Base-by-base conservation (phyloP, 2,888 invertebrate genomes). In the Tenthredo scrophulariae region DNA sequence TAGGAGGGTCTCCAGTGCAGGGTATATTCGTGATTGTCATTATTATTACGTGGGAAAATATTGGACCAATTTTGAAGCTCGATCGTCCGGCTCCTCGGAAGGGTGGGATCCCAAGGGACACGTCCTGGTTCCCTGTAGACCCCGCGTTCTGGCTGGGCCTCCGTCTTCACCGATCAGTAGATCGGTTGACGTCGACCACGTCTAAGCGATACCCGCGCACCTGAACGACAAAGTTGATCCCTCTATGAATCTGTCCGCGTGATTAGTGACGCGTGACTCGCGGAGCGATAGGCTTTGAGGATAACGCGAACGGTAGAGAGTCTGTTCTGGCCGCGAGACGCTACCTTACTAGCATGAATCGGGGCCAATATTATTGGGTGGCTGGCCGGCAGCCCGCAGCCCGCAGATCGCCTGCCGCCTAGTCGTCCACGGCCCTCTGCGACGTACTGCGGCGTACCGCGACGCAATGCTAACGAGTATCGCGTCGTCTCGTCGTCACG, bases 11-110 rank as follows among this genome's bases (percentile, higher is more conserved):
- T 70, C 22, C 70, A 33, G 46, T 43, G n/a, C 46, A 22, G 9
- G 5, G 62, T 18, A 84, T 72, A 77, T 15, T 33, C 29, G 43
- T 75, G 72, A 84, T 15, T 50, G 37, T 72, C 70, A 43, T 84
- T 84, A 46, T 70, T 29, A 83, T 83, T 83, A 85, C 85, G 82
- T 85, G 85, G 85, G 85, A 85, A 80, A 85, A 85, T 85, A 85
- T 85, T 79, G 85, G 85, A 85, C 85, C 85, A 85, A 85, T 85
- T 82, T 85, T 85, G 85, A 89, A 84, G 50, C 74, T 40, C 80
- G 26, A 9, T 22, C 3, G 13, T 62, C 33, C 62, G 2, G 80
- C n/a, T 74, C 13, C 50, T 77, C 15, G 46, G 29, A 54, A 54
- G 43, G 46, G 26, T 46, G 18, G 54, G 77, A 29, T 77, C 77